phyloP scores from a whole-genome alignment of 1,140 invertebrate genomes.

The Formica selysi region DNA sequence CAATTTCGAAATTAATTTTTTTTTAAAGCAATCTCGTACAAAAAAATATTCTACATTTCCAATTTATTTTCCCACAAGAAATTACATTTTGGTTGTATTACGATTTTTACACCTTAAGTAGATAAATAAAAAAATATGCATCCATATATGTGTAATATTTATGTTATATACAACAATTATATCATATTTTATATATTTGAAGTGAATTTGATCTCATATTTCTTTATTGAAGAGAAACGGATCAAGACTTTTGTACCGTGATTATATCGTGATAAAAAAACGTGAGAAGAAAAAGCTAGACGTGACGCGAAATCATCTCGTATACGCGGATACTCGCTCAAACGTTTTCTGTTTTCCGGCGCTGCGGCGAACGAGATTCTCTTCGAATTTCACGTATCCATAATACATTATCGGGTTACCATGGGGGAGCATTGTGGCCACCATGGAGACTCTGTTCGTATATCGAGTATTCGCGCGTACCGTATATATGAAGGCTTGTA shows the following conservation, averaged over 20 bases:
- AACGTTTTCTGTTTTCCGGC: slow-evolving; percentile 76
- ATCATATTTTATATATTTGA: not conserved
- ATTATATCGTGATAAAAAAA: not conserved
- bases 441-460: slow-evolving; percentile 69
- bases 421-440: slow-evolving; percentile 76
- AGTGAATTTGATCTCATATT: not conserved
- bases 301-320: slow-evolving; percentile 65
- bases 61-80: no score
- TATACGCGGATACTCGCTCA: slow-evolving; percentile 57
- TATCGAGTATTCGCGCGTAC: slow-evolving; percentile 61
- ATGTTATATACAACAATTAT: not conserved
- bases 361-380: slow-evolving; percentile 66
- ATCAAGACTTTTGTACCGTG: not conserved
- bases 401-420: slow-evolving; percentile 77
- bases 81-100: no score
- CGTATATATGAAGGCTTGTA: slow-evolving; percentile 69
- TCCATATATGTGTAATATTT: not conserved
- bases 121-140: not conserved
- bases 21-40: no score
- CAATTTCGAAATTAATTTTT: no score
- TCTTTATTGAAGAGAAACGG: not conserved
- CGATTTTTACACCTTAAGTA: no score
- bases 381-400: slow-evolving; percentile 76
- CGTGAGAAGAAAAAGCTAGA: slow-evolving; percentile 46
- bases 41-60: no score